phyloP scores from a whole-genome alignment of 1,140 invertebrate species.

The Gryon sp. region DNA sequence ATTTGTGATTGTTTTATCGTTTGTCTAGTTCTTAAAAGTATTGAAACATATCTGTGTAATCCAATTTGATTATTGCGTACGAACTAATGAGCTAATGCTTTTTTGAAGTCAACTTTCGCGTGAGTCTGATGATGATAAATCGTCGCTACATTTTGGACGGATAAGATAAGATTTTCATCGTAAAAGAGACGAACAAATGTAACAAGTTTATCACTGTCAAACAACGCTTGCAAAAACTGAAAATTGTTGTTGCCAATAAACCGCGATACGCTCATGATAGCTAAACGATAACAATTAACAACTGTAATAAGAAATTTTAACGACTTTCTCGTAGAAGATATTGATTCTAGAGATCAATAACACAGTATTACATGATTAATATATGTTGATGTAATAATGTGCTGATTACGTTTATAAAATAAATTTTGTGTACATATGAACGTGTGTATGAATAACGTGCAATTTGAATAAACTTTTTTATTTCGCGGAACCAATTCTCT shows the following conservation, averaged over 20 bases:
- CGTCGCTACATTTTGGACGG: no score
- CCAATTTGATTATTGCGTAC: constrained; percentile 48
- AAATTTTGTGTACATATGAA: constrained; percentile 65
- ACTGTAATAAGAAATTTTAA: constrained; percentile 33
- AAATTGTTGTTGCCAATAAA: constrained; percentile 33
- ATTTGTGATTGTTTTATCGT: constrained; percentile 43
- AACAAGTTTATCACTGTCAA: constrained; percentile 3
- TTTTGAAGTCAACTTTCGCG: constrained; percentile 3
- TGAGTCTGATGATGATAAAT: no score
- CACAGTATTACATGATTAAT: constrained; percentile 61
- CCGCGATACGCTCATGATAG: constrained; percentile 48
- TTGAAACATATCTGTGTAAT: constrained; percentile 55
- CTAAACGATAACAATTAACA: constrained; percentile 38
- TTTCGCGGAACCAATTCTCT: constrained; percentile 15
- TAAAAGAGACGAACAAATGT: no score
- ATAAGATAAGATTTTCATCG: no score
- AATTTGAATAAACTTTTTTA: constrained; percentile 52
- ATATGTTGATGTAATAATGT: constrained; percentile 62
- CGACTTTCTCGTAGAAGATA: constrained; percentile 38
- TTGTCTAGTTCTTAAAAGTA: constrained; percentile 57
- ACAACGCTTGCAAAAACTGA: no score
- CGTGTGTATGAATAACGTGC: constrained; percentile 36
- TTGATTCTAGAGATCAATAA: constrained; percentile 49
- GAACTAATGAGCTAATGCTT: constrained; percentile 29
- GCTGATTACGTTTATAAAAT: constrained; percentile 61